Evolutionary conservation across 1,140 invertebrate species (phyloP).

Genomic region (Drosophila cardini): DNA sequence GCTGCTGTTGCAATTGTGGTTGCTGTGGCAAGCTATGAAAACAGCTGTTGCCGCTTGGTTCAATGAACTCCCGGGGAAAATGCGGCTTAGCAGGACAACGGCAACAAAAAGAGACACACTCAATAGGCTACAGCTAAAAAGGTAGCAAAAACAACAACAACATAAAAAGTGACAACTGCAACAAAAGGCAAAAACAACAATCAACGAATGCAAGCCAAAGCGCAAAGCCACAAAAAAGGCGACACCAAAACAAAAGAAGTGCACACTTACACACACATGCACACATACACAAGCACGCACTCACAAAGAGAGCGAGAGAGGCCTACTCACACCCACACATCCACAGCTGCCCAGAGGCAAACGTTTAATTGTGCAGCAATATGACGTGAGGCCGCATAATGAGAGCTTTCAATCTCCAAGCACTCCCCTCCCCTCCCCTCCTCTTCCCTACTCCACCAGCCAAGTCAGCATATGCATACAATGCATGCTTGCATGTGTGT

Average conservation of each 20-base stretch:
- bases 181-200: constrained; percentile 15
- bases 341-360: neutral
- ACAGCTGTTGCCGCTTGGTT: constrained; percentile 48
- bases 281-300: constrained; percentile 14
- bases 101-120: constrained; percentile 26
- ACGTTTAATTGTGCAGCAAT: constrained; percentile 60
- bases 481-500: constrained; percentile 19
- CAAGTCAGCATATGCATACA: neutral
- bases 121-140: constrained; percentile 2
- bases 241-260: constrained; percentile 42
- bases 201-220: constrained; percentile 30
- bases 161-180: neutral
- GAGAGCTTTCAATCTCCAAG: neutral
- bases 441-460: neutral
- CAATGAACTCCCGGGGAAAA: constrained; percentile 38
- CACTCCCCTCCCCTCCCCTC: neutral
- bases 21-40: constrained; percentile 26
- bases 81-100: constrained; percentile 1
- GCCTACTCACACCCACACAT: constrained; percentile 14
- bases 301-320: neutral
- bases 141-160: constrained; percentile 19
- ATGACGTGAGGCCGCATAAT: constrained; percentile 37
- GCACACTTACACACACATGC: constrained; percentile 27
- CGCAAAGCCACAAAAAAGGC: constrained; percentile 36
- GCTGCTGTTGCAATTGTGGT: constrained; percentile 17